These are phyloP conservation scores for Platichthys flesus DNA, from an alignment of 2,113 vertebrate species.

Conservation along the genomic window DNA sequence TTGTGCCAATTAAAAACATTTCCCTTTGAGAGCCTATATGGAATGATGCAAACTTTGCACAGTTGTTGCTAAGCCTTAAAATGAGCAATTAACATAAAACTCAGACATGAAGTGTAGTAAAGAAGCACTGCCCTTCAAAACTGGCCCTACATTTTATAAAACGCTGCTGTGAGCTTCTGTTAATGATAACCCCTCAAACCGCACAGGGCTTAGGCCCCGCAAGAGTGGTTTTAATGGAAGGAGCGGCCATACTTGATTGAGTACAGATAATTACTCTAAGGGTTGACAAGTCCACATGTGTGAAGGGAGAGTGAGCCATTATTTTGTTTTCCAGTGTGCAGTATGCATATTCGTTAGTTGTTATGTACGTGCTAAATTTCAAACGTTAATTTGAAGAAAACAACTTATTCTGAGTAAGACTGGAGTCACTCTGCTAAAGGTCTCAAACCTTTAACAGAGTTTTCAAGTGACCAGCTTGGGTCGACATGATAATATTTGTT, in stretches of 20 bases:
- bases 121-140: background rate
- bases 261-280: conserved; percentile 1
- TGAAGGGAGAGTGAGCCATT: background rate
- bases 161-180: background rate
- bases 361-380: too few species aligned
- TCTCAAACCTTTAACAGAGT: too few species aligned
- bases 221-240: conserved; percentile 20
- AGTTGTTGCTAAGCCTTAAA: background rate
- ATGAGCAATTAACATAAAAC: background rate
- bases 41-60: background rate
- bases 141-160: background rate
- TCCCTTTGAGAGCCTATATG: background rate
- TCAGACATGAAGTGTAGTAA: too few species aligned
- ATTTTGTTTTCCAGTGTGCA: background rate
- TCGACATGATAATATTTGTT: too few species aligned
- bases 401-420: too few species aligned
- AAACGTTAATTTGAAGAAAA: too few species aligned
- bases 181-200: conserved; percentile 22
- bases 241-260: conserved; percentile 24
- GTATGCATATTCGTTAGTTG: too few species aligned
- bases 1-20: too few species aligned
- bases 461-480: too few species aligned
- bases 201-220: background rate
- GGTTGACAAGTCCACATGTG: too few species aligned
- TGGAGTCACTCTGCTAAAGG: too few species aligned